Conservation (phyloP, 1,140 invertebrate species). For the Eumeta japonica region DNA sequence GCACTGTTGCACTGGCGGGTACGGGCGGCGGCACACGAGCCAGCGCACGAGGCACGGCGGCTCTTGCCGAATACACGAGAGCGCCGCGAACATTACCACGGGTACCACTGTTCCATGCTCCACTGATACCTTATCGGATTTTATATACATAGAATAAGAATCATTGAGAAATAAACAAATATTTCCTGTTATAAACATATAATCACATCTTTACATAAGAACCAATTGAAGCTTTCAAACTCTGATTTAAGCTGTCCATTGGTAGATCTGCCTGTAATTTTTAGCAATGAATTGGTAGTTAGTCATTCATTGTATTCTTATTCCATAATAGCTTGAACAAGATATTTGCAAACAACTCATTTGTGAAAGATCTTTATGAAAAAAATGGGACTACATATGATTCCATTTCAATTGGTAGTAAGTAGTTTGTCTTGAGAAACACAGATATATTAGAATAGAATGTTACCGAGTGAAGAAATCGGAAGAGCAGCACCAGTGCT, state of each 20-base stretch:
- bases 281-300: not conserved
- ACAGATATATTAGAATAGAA: not conserved
- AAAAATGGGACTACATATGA: not conserved
- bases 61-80: constrained; percentile 25
- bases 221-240: not conserved
- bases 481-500: constrained; percentile 16
- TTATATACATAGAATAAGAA: no score
- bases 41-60: constrained; percentile 5
- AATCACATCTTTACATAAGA: not conserved
- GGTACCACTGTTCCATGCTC: constrained; percentile 17
- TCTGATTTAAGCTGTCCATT: not conserved
- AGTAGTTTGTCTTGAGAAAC: not conserved
- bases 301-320: no score
- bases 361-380: no score
- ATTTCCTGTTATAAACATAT: not conserved
- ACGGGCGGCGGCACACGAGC: constrained; percentile 4
- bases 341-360: no score
- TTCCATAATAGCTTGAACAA: no score
- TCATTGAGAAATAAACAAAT: no score
- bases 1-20: no score
- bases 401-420: not conserved
- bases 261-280: not conserved
- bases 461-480: not conserved
- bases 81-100: constrained; percentile 19
- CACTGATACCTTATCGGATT: constrained; percentile 6